These are phyloP conservation scores for Mystacides longicornis DNA, from an alignment of 2,888 invertebrate genomes.

Conservation along the genomic window DNA sequence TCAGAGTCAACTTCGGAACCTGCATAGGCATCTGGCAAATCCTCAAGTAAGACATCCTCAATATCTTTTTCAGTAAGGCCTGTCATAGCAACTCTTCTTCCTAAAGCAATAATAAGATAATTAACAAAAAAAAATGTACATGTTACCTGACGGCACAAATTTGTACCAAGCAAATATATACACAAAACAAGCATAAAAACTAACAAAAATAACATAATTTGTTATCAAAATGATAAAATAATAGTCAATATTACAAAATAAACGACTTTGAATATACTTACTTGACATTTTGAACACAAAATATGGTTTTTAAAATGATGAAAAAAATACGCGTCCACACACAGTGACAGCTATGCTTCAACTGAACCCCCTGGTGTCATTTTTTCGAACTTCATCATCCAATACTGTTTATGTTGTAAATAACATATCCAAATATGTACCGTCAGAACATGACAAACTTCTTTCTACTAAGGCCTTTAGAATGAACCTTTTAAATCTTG, in stretches of 20 bases:
- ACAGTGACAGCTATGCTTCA: too few relatives aligned
- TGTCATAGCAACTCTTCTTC: not conserved
- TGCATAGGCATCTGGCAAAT: not conserved
- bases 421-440: too few relatives aligned
- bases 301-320: not conserved
- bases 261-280: not conserved
- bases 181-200: not conserved
- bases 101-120: not conserved
- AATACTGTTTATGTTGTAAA: too few relatives aligned
- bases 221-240: not conserved
- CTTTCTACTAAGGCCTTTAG: too few relatives aligned
- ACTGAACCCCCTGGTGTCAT: too few relatives aligned
- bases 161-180: not conserved
- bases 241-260: not conserved
- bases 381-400: too few relatives aligned
- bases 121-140: not conserved
- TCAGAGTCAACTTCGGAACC: not conserved
- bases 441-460: too few relatives aligned
- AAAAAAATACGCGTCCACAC: not conserved
- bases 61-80: not conserved
- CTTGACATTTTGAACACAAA: not conserved
- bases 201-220: not conserved
- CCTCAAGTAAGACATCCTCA: not conserved
- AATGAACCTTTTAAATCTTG: too few relatives aligned
- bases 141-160: too few relatives aligned